A percentile compares a stretch with the other conserved stretches of the same genome.
Conservation (phyloP, 2,888 invertebrate genomes). For the Fragum whitleyi region DNA sequence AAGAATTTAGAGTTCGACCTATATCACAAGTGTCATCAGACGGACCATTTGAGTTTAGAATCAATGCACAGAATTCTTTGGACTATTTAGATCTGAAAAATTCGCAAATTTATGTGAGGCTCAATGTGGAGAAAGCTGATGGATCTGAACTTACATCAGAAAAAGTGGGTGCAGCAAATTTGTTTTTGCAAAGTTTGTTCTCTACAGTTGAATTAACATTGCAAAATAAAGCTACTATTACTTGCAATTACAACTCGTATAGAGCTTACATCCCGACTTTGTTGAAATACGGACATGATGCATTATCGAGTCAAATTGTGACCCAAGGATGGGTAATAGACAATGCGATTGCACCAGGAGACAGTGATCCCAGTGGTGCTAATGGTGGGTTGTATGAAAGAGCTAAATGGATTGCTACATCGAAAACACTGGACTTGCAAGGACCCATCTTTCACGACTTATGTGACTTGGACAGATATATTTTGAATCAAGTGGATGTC, state of each 20-base stretch:
- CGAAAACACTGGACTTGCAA: slow-evolving; percentile 46
- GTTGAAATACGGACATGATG: slow-evolving; percentile 50
- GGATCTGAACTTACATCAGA: slow-evolving; percentile 42
- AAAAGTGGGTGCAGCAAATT: slow-evolving; percentile 57
- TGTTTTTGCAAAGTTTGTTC: slow-evolving; percentile 62
- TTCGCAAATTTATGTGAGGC: slow-evolving; percentile 33
- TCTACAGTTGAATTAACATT: slow-evolving; percentile 57
- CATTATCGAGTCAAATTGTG: slow-evolving; percentile 36
- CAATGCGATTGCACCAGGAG: slow-evolving; percentile 32
- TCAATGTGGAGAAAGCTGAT: slow-evolving; percentile 49
- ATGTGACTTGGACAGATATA: slow-evolving; percentile 31
- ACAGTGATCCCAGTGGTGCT: slow-evolving; percentile 32
- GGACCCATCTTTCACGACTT: slow-evolving; percentile 53
- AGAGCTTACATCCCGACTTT: slow-evolving; percentile 58
- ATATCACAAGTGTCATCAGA: slow-evolving; percentile 42
- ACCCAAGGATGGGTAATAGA: slow-evolving; percentile 57
- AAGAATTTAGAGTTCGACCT: slow-evolving; percentile 47
- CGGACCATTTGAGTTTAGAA: slow-evolving; percentile 55
- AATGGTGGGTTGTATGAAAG: slow-evolving; percentile 44
- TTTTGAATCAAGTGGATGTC: slow-evolving; percentile 27
- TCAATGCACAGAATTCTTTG: slow-evolving; percentile 60
- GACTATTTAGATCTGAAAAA: slow-evolving; percentile 57
- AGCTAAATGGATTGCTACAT: slow-evolving; percentile 13
- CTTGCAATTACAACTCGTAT: slow-evolving; percentile 62
- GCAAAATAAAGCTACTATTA: slow-evolving; percentile 57